Percentiles rank a stretch among this genome's conserved stretches.
Conservation (phyloP, 2,113 vertebrate genomes). For the Hipposideros armiger region DNA sequence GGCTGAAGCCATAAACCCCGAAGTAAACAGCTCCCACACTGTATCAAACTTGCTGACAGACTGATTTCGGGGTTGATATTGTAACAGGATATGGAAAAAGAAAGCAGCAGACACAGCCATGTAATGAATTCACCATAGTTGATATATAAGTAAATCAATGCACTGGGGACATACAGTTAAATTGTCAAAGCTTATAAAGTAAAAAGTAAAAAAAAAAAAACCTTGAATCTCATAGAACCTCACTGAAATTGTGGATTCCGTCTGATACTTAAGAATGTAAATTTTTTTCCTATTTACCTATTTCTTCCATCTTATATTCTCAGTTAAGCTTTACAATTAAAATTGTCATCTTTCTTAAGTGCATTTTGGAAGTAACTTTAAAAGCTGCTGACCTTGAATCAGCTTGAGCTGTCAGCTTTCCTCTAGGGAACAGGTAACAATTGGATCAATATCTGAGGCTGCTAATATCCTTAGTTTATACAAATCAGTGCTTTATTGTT, state of each 20-base stretch:
- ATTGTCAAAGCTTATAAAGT: background rate
- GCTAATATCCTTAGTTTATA: slow-evolving; percentile 46
- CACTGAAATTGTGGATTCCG: background rate
- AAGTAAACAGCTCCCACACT: background rate
- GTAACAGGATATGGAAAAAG: background rate
- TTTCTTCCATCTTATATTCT: slow-evolving; percentile 36
- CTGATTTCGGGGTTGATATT: background rate
- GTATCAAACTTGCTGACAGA: background rate
- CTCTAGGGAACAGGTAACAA: slow-evolving; percentile 38
- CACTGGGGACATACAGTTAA: background rate
- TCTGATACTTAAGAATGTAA: background rate
- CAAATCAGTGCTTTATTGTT: slow-evolving; percentile 9
- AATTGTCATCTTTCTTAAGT: background rate
- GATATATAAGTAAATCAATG: background rate
- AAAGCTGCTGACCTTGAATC: slow-evolving; percentile 40
- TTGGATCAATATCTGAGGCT: background rate
- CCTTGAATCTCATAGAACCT: background rate
- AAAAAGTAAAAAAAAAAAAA: background rate
- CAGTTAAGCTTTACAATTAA: slow-evolving; percentile 41
- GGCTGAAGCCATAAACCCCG: background rate
- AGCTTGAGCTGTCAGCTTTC: background rate
- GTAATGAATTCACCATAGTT: background rate
- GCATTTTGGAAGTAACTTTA: slow-evolving; percentile 38
- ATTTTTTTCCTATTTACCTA: background rate
- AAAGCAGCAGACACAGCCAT: background rate